These are phyloP conservation scores for Lordiphosa fenestrarum DNA, from an alignment of 2,888 invertebrate genomes.

Conservation along the genomic window DNA sequence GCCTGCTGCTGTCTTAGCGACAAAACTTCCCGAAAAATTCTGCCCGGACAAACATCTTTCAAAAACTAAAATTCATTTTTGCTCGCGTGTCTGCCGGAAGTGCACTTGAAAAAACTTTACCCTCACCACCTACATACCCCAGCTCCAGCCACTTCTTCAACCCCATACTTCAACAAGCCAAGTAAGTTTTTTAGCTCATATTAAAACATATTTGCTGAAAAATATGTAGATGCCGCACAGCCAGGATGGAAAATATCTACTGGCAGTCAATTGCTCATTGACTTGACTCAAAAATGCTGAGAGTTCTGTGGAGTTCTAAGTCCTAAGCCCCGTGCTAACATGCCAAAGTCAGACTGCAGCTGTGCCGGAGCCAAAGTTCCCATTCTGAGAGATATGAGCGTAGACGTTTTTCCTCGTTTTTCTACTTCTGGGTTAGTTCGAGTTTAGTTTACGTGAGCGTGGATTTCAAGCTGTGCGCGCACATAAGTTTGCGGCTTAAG, in stretches of 20 bases:
- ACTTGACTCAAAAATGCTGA: conserved; percentile 43
- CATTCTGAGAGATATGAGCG: conserved; percentile 23
- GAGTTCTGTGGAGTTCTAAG: conserved; percentile 37
- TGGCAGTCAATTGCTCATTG: conserved; percentile 69
- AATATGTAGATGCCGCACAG: conserved; percentile 46
- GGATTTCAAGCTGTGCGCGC: conserved; percentile 74
- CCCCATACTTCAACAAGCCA: too few species aligned
- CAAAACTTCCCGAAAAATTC: conserved; percentile 14
- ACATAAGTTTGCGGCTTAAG: conserved; percentile 74
- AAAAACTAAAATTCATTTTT: conserved; percentile 16
- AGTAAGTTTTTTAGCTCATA: conserved; percentile 38
- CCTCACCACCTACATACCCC: background rate
- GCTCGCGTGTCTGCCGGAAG: conserved; percentile 20
- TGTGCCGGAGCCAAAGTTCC: conserved; percentile 44
- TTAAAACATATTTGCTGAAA: conserved; percentile 43
- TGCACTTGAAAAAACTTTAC: conserved; percentile 28
- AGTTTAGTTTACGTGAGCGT: conserved; percentile 70
- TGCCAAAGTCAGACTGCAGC: conserved; percentile 45
- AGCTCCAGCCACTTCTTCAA: too few species aligned
- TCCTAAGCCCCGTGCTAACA: conserved; percentile 55
- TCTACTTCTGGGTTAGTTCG: conserved; percentile 48
- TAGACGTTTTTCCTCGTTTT: conserved; percentile 6
- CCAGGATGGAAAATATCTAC: conserved; percentile 15
- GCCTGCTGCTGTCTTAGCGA: background rate
- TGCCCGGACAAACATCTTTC: conserved; percentile 23